phyloP scores from a whole-genome alignment of 1,140 invertebrate species.

The Zaprionus inermis region DNA sequence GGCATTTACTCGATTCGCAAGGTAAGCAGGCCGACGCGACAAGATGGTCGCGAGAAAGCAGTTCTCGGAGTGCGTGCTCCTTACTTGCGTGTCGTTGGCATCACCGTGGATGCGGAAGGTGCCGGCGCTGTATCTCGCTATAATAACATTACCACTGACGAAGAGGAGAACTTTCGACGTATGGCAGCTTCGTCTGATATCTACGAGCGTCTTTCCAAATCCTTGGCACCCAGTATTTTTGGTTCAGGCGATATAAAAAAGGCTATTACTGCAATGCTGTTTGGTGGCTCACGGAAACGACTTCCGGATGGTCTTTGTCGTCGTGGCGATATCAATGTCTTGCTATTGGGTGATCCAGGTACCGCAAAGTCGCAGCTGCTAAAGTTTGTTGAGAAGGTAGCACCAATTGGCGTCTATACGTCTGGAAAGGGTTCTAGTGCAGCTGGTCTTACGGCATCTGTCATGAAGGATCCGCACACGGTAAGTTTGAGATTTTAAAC shows the following conservation, averaged over 20 bases:
- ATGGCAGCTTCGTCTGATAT: conserved; percentile 94
- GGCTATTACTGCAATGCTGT: conserved; percentile 97
- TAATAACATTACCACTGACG: conserved; percentile 89
- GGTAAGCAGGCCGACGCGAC: conserved; percentile 86
- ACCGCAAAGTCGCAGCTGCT: conserved; percentile 99
- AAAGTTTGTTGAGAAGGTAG: conserved; percentile 98
- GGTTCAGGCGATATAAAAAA: conserved; percentile 98
- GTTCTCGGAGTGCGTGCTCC: conserved; percentile 96
- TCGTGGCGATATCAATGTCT: conserved; percentile 98
- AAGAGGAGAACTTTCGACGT: conserved; percentile 96
- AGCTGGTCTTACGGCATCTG: conserved; percentile 99
- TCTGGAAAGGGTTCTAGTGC: conserved; percentile 99
- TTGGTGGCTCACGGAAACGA: conserved; percentile 95
- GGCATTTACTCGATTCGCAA: conserved; percentile 99
- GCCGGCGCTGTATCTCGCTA: conserved; percentile 87
- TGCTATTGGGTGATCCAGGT: conserved; percentile 98
- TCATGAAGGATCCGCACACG: conserved; percentile 95
- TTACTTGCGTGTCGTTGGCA: conserved; percentile 97
- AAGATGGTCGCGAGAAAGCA: conserved; percentile 91
- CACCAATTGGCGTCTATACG: conserved; percentile 98
- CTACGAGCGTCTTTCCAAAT: conserved; percentile 95
- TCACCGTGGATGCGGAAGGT: conserved; percentile 93
- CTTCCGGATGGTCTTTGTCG: conserved; percentile 97
- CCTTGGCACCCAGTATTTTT: conserved; percentile 98
- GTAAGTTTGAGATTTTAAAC: conserved; percentile 85